Conservation (phyloP, 2,888 invertebrate species). For the Hypsopygia costalis region DNA sequence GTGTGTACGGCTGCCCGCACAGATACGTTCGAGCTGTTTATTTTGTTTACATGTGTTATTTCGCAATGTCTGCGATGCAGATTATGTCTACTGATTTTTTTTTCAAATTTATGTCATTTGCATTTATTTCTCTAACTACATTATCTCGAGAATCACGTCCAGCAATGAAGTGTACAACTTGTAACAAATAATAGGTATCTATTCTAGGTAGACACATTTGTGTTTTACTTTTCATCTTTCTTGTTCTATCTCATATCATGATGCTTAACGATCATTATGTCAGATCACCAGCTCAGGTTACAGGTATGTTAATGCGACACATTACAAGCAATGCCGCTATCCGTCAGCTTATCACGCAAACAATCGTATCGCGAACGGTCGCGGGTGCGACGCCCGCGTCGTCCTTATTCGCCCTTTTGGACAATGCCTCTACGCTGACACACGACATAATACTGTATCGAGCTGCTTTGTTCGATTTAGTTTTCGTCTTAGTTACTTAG, state of each 20-base stretch:
- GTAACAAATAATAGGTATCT: no score
- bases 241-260: no score
- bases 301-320: slow-evolving; percentile 21
- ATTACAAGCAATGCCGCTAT: slow-evolving; percentile 30
- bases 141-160: neutral
- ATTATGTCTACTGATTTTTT: slow-evolving; percentile 22
- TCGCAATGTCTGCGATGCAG: slow-evolving; percentile 35
- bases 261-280: slow-evolving; percentile 1
- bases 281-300: neutral
- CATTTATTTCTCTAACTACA: slow-evolving; percentile 2
- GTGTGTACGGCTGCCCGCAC: slow-evolving; percentile 51
- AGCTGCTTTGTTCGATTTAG: neutral
- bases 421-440: slow-evolving; percentile 34
- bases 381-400: slow-evolving; percentile 57
- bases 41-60: slow-evolving; percentile 57
- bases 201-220: no score
- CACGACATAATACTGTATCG: slow-evolving; percentile 22
- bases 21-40: slow-evolving; percentile 38
- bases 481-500: neutral
- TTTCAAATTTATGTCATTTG: slow-evolving; percentile 1
- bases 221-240: no score
- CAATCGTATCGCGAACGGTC: slow-evolving; percentile 33
- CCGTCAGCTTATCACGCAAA: slow-evolving; percentile 36
- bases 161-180: no score
- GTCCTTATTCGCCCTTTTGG: slow-evolving; percentile 66